Conservation (phyloP, 2,113 vertebrate genomes). For the Bucco capensis region DNA sequence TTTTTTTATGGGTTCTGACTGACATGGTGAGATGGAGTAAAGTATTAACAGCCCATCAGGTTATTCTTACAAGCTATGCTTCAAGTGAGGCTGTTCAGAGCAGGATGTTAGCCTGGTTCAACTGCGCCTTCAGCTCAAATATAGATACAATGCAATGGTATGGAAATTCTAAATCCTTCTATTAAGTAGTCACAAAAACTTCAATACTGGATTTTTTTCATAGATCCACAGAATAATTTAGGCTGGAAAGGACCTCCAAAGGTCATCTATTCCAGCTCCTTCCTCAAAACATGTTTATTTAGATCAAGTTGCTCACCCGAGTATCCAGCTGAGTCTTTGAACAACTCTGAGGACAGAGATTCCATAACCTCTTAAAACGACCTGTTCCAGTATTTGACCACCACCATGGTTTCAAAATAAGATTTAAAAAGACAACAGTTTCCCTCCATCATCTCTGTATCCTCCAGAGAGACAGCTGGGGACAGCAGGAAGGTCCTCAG, state of each 20-base stretch:
- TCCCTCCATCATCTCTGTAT: background rate
- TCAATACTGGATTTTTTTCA: background rate
- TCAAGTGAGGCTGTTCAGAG: background rate
- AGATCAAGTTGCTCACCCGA: background rate
- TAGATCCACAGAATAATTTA: background rate
- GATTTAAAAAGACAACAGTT: background rate
- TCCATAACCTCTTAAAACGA: too few relatives aligned
- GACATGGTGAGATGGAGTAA: fast-evolving
- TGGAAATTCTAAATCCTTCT: background rate
- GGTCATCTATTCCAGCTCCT: background rate
- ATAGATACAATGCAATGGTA: background rate
- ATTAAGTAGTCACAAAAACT: background rate
- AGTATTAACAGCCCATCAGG: background rate
- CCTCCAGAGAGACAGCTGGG: background rate
- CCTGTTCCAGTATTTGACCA: background rate
- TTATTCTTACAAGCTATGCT: background rate
- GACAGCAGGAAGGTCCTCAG: background rate
- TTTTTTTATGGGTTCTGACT: background rate
- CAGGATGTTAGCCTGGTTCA: background rate
- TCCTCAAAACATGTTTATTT: background rate
- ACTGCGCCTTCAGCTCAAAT: background rate
- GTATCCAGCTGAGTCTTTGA: background rate
- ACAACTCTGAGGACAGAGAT: background rate
- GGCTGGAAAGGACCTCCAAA: background rate
- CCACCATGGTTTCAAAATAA: background rate